Base-by-base conservation (phyloP, 2,888 invertebrate species). In the Galeruca laticollis region DNA sequence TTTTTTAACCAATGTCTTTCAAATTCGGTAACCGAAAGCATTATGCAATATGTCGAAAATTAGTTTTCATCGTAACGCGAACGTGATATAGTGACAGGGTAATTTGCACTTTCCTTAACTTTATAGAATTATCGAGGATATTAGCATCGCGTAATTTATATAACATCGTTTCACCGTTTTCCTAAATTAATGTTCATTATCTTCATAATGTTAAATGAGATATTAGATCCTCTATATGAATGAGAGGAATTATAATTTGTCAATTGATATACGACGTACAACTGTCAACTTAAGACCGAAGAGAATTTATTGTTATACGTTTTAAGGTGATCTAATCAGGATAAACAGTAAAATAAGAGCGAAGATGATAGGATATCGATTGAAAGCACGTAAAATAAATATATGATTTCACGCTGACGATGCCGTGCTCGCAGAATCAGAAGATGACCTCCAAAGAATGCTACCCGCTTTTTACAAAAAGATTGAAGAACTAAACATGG, bases 101-200 rank as follows among this genome's bases (percentile, higher is more conserved):
- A 47, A 47, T 47, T 47, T 47, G 18, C 47, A 47, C 18, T 47
- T 47, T 18, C 18, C 47, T 47, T 18, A 47, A 47, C 47, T 18
- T 47, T 47, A 47, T 47, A 47, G 47, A 47, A 47, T 47, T 47
- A 47, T 47, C 47, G 47, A 47, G 47, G 13, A 40, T 40, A 40
- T 40, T 40, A 40, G 40, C 40, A 40, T 40, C 40, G n/a, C 18
- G 47, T 18, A 47, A 47, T 47, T 47, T 47, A 47, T 47, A 26
- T 26, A 47, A 47, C 18, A 47, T 47, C 18, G 10, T 47, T 18
- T 47, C 6, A 47, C n/a, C 47, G 18, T 47, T 47, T 47, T 47
- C 47, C 47, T 15, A 15, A 47, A 47, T 47, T 47, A 47, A 47
- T 18, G 47, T 18, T n/a, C 18, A 47, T 40, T 40, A 40, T 40